These are phyloP conservation scores for Panthera leo DNA, from an alignment of 2,113 vertebrate species.

Conservation along the genomic window DNA sequence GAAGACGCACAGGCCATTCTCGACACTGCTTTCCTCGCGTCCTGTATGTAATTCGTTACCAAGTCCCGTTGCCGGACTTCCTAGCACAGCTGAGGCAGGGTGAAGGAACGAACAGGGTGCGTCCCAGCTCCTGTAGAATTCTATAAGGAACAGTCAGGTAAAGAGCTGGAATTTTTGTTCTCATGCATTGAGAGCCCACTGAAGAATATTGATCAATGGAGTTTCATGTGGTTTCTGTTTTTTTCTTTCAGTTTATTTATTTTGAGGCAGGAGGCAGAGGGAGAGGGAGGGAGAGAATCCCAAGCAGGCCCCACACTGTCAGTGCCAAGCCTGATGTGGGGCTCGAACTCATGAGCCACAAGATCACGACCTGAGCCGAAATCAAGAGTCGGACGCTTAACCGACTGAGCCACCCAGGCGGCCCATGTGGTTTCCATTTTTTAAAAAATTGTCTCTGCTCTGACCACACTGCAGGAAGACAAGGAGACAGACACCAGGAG, in stretches of 20 bases:
- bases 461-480: background rate
- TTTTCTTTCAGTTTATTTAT: background rate
- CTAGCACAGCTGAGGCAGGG: background rate
- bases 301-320: too few relatives aligned
- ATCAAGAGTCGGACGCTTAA: too few relatives aligned
- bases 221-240: background rate
- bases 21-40: background rate
- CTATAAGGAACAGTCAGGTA: background rate
- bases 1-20: too few relatives aligned
- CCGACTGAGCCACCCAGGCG: background rate
- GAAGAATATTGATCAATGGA: background rate
- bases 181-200: background rate
- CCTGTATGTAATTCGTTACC: background rate
- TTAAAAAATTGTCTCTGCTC: background rate
- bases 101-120: background rate
- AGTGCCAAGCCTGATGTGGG: too few relatives aligned
- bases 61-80: background rate
- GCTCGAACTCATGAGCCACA: too few relatives aligned
- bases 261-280: background rate
- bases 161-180: background rate
- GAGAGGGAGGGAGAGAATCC: background rate
- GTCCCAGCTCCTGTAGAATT: background rate
- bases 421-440: background rate
- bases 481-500: background rate
- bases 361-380: too few relatives aligned